Percentiles rank a stretch among this genome's conserved stretches.
phyloP scores from a whole-genome alignment of 2,888 invertebrate genomes.

The Stomorhina lunata region DNA sequence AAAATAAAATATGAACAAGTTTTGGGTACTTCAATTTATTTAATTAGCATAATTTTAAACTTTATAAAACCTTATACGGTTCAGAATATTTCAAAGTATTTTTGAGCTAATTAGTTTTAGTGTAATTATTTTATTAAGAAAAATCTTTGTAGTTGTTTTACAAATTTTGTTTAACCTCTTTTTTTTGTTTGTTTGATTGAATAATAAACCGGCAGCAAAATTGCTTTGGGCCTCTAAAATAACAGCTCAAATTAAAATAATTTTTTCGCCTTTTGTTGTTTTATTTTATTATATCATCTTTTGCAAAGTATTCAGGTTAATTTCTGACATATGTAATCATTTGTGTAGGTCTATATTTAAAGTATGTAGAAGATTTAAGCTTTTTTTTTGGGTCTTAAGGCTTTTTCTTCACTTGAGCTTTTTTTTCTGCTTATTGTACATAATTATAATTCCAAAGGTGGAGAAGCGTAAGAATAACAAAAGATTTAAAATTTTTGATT shows the following conservation, averaged over 20 bases:
- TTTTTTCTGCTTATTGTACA: not conserved
- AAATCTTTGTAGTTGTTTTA: too few relatives aligned
- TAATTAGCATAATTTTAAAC: too few relatives aligned
- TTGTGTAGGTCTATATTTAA: not conserved
- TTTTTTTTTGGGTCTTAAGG: constrained; percentile 1
- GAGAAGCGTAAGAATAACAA: not conserved
- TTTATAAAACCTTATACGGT: too few relatives aligned
- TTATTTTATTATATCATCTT: not conserved
- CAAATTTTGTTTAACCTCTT: too few relatives aligned
- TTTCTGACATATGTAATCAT: constrained; percentile 27
- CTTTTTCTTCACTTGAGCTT: not conserved
- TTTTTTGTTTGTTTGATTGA: too few relatives aligned
- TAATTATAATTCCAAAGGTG: not conserved
- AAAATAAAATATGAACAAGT: not conserved
- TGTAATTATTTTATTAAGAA: too few relatives aligned
- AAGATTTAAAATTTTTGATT: not conserved
- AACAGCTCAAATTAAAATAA: not conserved
- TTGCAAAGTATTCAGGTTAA: constrained; percentile 45
- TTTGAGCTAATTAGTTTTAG: too few relatives aligned
- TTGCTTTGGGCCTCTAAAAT: not conserved
- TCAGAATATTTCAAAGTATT: too few relatives aligned
- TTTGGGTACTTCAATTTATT: too few relatives aligned
- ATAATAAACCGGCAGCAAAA: too few relatives aligned
- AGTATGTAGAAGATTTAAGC: too few relatives aligned
- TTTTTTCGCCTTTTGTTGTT: not conserved